Base-by-base conservation (phyloP, 2,888 invertebrate species). In the Clanis bilineata region DNA sequence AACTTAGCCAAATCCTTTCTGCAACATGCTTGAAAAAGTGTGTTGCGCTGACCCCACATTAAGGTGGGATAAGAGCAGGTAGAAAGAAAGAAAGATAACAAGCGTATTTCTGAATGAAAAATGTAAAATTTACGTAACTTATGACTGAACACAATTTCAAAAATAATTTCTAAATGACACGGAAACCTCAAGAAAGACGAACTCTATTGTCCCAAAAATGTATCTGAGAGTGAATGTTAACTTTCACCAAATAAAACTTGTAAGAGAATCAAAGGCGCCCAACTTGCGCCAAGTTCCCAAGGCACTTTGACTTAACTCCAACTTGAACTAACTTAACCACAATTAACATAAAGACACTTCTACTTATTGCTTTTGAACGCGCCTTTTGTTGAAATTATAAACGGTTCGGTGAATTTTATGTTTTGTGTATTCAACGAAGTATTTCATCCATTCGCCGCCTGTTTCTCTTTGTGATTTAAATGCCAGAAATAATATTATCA, bases 321-420 rank as follows among this genome's bases (percentile, higher is more conserved):
- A 65, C 61, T 63, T 66, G 59, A 60, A 67, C 65, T 69, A 69
- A 77, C 68, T 75, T 72, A 62, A 64, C 72, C 74, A 74, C 76
- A 81, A 80, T 80, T 80, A 79, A 70, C 73, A 73, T 81, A 80
- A 80, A 77, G 74, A 80, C 25, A 51, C 38, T 58, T 51, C 39
- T 18, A 23, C 39, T 47, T 51, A 39, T 32, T 25, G 23, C 60
- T 51, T 41, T 18, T 25, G 22, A 32, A 45, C n/a, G 23, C 32
- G 28, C 10, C 51, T 51, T 32, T 32, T 51, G 51, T 51, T 51
- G 51, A 51, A 32, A 51, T 51, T 51, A 51, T 51, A 18, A 45
- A 51, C 32, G 51, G 51, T 32, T 51, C 51, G 32, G 18, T 32
- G 10, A 3, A 32, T 51, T 18, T n/a, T 45, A 45, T 32, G 18